These are phyloP conservation scores for Pimephales promelas DNA, from an alignment of 2,113 vertebrate genomes.

Conservation along the genomic window DNA sequence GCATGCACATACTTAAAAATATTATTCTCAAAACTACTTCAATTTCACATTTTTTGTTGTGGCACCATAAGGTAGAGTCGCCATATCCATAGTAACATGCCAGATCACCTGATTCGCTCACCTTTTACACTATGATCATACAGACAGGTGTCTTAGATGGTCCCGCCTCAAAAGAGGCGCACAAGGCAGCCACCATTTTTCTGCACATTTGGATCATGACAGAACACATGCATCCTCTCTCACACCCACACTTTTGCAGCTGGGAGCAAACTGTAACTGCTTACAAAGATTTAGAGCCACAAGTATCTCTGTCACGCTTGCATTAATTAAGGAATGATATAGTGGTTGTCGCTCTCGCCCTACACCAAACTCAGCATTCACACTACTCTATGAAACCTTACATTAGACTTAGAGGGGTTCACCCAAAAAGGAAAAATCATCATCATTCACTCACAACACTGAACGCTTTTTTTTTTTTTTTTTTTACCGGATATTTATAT, in stretches of 20 bases:
- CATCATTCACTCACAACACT: background rate
- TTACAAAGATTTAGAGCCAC: slow-evolving; percentile 38
- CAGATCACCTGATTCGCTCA: slow-evolving; percentile 41
- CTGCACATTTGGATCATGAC: background rate
- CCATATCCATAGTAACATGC: slow-evolving; percentile 31
- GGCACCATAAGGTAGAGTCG: slow-evolving; percentile 25
- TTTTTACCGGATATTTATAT: no score
- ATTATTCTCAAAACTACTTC: background rate
- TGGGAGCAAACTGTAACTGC: background rate
- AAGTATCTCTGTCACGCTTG: slow-evolving; percentile 37
- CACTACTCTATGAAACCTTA: slow-evolving; percentile 16
- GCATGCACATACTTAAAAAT: background rate
- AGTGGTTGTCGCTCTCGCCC: slow-evolving; percentile 1
- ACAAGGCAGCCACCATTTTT: slow-evolving; percentile 7
- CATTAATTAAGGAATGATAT: slow-evolving; percentile 42
- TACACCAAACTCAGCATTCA: slow-evolving; percentile 16
- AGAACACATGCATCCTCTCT: background rate
- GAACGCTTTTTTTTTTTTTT: background rate
- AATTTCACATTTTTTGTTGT: background rate
- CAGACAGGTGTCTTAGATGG: slow-evolving; percentile 9
- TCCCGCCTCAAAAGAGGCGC: background rate
- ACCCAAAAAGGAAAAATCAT: background rate
- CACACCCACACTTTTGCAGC: background rate
- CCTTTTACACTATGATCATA: slow-evolving; percentile 16
- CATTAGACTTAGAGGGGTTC: background rate